Percentiles rank a stretch among this genome's conserved stretches.
phyloP scores from a whole-genome alignment of 2,797 vertebrate species.

The Fringilla coelebs region DNA sequence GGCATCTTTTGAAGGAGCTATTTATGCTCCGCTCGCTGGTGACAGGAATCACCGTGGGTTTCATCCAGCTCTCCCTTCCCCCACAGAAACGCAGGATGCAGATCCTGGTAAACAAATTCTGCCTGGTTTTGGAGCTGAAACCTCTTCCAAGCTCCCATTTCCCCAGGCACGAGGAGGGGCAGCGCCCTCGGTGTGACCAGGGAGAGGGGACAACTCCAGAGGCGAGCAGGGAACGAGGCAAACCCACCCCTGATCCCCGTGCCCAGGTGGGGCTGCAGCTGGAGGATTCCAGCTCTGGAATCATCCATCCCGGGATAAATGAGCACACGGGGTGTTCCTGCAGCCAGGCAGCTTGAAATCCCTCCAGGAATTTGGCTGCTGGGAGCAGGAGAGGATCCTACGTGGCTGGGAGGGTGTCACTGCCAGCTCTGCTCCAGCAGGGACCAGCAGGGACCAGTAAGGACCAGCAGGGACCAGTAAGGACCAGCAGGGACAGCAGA shows the following conservation, averaged over 20 bases:
- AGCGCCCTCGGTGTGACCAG: rapidly evolving
- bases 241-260: rapidly evolving
- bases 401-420: not conserved
- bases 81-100: not conserved
- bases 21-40: not conserved
- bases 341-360: slow-evolving; percentile 10
- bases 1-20: not conserved
- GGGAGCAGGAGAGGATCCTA: not conserved
- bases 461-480: not conserved
- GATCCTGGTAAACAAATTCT: slow-evolving; percentile 12
- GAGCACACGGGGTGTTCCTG: not conserved
- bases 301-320: rapidly evolving
- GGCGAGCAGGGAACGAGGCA: not conserved
- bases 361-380: slow-evolving; percentile 20
- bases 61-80: slow-evolving; percentile 37
- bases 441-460: too few species aligned
- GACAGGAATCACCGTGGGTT: not conserved
- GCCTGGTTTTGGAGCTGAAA: not conserved
- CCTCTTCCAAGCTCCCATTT: not conserved
- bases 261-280: not conserved
- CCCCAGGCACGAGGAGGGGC: rapidly evolving
- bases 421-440: not conserved
- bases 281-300: not conserved
- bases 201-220: not conserved
- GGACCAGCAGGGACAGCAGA: too few species aligned